A percentile compares a stretch with the other conserved stretches of the same genome.
Conservation (phyloP, 1,140 invertebrate genomes). For the Heliconius himera region DNA sequence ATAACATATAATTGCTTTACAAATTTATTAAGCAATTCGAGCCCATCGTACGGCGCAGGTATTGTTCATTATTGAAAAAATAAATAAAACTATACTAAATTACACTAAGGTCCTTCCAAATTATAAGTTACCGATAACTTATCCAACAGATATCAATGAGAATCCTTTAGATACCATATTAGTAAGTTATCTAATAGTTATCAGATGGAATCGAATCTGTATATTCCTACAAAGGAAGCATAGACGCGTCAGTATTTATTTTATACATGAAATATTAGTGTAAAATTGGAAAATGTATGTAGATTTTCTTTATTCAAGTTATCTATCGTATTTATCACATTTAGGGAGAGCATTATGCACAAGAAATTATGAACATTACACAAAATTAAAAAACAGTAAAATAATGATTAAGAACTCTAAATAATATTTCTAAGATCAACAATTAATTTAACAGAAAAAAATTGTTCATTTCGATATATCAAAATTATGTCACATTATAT, state of each 20-base stretch:
- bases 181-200: background rate
- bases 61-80: constrained; percentile 34
- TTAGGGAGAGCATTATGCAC: background rate
- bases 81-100: constrained; percentile 33
- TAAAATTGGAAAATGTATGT: constrained; percentile 7
- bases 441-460: background rate
- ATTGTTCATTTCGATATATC: too few species aligned
- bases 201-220: background rate
- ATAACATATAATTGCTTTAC: constrained; percentile 21
- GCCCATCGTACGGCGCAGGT: constrained; percentile 27
- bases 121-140: background rate
- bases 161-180: background rate
- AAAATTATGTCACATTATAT: background rate
- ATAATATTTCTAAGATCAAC: background rate
- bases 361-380: background rate
- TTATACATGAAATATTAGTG: constrained; percentile 4
- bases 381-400: background rate
- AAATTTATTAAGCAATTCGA: constrained; percentile 33
- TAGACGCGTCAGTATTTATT: background rate
- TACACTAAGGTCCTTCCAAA: constrained; percentile 15
- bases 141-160: background rate
- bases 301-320: background rate
- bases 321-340: background rate
- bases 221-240: background rate
- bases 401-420: background rate